Evolutionary conservation across 1,140 invertebrate genomes (phyloP), one percentile per base, ranked within the genome.

Genomic region (Leguminivora glycinivorella): DNA sequence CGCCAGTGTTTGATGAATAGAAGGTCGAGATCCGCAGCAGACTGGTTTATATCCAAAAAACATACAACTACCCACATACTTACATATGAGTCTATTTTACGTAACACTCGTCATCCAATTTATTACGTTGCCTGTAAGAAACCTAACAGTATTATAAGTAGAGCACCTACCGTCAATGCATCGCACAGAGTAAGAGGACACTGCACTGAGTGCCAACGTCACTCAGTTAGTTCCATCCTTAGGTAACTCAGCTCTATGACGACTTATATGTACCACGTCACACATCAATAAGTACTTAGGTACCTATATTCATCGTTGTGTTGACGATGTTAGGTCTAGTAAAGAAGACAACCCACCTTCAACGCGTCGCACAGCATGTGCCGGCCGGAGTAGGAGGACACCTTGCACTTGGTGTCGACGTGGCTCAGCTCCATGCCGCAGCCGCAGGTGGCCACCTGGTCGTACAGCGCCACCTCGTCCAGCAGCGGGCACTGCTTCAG

Each of bases 331-430:
- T n/a, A n/a, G n/a, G n/a, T n/a, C n/a, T n/a, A n/a, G n/a, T n/a
- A n/a, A n/a, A n/a, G n/a, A n/a, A 40, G 38, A 12, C 12, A 40
- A 10, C 76, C 7, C 3, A 91, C 87, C 71, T 90, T 82, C 12
- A 93, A 78, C 4, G 93, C 92, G 68, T 92, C 85, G 69, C 88
- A 78, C 22, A 91, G 76, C 91, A 86, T 87, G 31, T 88, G 84
- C 0, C 78, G 75, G 4, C 83, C 80, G 14, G 85, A 85, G 73
- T 84, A 93, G 0, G 92, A 89, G 2, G 94, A 93, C 1, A 97
- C 94, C 87, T 95, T 96, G 73, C 93, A 94, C 68, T 88, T 92
- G 3, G 93, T 94, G 75, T 94, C 93, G 7, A 94, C 92, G 52
- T 94, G 93, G 74, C 91, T 93, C 5, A 95, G 80, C 73, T 95